Percentiles rank a stretch among this genome's conserved stretches.
These are phyloP conservation scores for Gryon sp. DNA, from an alignment of 1,140 invertebrate species.

Conservation along the genomic window DNA sequence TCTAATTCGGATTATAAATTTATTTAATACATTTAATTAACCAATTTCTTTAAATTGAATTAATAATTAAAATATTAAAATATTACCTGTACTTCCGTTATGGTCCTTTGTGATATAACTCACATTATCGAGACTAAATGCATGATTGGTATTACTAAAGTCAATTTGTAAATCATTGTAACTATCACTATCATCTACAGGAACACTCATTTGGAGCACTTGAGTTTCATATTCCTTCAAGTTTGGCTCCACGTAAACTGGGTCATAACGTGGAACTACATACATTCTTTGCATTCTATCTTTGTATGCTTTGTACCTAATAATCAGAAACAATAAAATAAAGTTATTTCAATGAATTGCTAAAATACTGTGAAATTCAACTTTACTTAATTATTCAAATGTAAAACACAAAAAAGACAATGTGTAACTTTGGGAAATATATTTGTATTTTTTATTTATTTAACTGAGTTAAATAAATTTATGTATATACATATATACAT, in stretches of 20 bases:
- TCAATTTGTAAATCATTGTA: constrained; percentile 90
- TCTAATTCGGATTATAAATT: no score
- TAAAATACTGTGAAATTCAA: no score
- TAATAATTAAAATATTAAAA: neutral
- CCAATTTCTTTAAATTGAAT: no score
- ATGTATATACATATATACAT: no score
- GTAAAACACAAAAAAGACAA: no score
- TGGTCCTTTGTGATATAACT: constrained; percentile 92
- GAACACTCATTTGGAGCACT: constrained; percentile 93
- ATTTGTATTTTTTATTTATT: no score
- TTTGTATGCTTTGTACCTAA: constrained; percentile 89
- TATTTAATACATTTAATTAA: no score
- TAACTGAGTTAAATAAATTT: no score
- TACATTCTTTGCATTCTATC: constrained; percentile 87
- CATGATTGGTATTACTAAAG: constrained; percentile 91
- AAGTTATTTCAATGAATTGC: neutral
- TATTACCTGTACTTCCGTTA: constrained; percentile 79
- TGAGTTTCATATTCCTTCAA: constrained; percentile 92
- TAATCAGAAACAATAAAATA: constrained; percentile 45
- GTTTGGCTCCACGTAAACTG: constrained; percentile 87
- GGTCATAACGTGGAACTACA: constrained; percentile 88
- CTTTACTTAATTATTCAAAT: no score
- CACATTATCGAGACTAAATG: constrained; percentile 91
- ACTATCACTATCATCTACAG: constrained; percentile 87
- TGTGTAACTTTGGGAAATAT: no score